Evolutionary conservation across 2,113 vertebrate species (phyloP).

Genomic region (Henicopernis longicauda): DNA sequence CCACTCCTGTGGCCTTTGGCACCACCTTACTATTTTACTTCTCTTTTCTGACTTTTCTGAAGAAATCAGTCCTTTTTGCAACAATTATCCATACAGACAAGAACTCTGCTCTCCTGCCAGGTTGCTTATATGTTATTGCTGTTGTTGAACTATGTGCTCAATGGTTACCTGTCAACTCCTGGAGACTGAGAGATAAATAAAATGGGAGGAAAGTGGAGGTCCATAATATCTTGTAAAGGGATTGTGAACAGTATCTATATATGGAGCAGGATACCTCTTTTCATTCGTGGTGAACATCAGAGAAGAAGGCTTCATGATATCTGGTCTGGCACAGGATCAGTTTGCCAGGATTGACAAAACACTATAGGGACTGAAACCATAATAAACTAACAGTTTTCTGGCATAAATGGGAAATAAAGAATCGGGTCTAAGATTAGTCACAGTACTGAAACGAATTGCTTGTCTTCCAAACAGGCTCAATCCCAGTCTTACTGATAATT

Average conservation of each 20-base stretch:
- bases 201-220: neutral
- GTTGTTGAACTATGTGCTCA: neutral
- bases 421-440: neutral
- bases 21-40: neutral
- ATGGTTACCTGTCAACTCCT: neutral
- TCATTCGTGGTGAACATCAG: neutral
- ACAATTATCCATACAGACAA: neutral
- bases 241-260: rapidly evolving
- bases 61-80: neutral
- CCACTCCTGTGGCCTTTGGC: neutral
- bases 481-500: neutral
- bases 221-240: neutral
- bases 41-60: neutral
- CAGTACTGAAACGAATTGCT: neutral
- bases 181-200: neutral
- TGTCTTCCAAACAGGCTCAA: neutral
- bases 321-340: too few species aligned
- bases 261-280: neutral
- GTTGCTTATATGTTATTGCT: neutral
- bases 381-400: neutral
- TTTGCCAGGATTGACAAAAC: neutral
- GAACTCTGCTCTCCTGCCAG: neutral
- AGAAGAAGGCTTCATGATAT: neutral
- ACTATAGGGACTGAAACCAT: neutral
- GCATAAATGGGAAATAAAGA: neutral